phyloP scores from a whole-genome alignment of 2,888 invertebrate genomes.

The Hypena proboscidalis region DNA sequence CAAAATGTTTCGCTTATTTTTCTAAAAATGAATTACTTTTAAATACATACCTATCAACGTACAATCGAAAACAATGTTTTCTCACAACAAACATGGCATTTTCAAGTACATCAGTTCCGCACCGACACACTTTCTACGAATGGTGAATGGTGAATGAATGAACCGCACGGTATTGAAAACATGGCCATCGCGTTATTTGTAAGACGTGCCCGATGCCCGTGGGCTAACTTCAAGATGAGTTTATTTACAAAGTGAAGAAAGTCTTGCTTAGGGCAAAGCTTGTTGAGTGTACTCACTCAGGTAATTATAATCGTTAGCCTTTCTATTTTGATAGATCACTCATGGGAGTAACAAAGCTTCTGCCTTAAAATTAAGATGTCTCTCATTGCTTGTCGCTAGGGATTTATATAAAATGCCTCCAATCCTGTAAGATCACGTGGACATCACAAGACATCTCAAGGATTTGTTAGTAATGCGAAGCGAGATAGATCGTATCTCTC shows the following conservation, averaged over 20 bases:
- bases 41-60: too few species aligned
- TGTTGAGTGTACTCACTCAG: too few species aligned
- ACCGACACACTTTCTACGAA: conserved; percentile 51
- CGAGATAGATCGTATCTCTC: too few species aligned
- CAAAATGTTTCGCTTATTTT: too few species aligned
- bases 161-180: conserved; percentile 46
- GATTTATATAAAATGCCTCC: conserved; percentile 8
- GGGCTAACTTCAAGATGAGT: conserved; percentile 13
- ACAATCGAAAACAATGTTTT: neutral
- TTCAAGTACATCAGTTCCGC: conserved; percentile 25
- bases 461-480: neutral
- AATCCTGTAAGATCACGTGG: conserved; percentile 3
- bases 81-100: conserved; percentile 7
- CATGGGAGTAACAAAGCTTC: too few species aligned
- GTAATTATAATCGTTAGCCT: too few species aligned
- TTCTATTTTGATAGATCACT: too few species aligned
- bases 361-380: too few species aligned
- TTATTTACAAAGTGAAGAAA: conserved; percentile 26
- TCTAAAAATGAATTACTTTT: too few species aligned
- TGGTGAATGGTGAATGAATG: conserved; percentile 40
- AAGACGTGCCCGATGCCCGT: conserved; percentile 11
- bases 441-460: conserved; percentile 3
- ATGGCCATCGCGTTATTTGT: conserved; percentile 8
- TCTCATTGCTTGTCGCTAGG: conserved; percentile 5
- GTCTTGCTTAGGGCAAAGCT: conserved; percentile 18